Evolutionary conservation across 2,888 invertebrate genomes (phyloP), one percentile per base, ranked within the genome.

Genomic region (Sphaeridia pumilis): DNA sequence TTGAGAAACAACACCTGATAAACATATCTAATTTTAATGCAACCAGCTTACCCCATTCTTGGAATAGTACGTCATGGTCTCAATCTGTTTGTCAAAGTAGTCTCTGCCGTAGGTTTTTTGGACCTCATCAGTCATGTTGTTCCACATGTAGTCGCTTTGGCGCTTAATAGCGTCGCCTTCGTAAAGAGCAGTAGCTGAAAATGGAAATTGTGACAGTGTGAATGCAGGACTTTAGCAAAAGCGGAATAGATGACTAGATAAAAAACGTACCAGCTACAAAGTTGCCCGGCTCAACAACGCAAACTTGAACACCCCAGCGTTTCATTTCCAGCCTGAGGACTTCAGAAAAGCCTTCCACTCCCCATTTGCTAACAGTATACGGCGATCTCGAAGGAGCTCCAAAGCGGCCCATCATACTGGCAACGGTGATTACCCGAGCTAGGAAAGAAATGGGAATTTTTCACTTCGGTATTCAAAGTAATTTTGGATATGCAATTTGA

Each of bases 261-360:
- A 10, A 31, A 10, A 31, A 10, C 31, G 31, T 83, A 67, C 87
- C 87, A 0, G 85, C 83, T 7, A 86, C 80, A 66, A 83, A 85
- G 71, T 87, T 87, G 36, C 88, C 87, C 36, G 87, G 84, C 60
- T 87, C 86, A 34, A 89, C 83, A 24, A 87, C 78, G 46, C 85
- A 81, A 17, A 88, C 86, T 68, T 87, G 83, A 12, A 88, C 87
- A 45, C 84, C 83, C 68, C 86, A 79, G 49, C 82, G 76, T 64
- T 81, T 79, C 70, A 87, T 79, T 70, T 88, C 87, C 63, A 85
- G 77, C 41, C 88, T 78, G 50, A 88, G 75, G 67, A 86, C 87
- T 58, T 82, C 79, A 21, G 83, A 83, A 67, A 87, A 79, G 10
- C 84, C 82, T 69, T 88, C 87, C 5, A 88, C 74, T 0, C 84